phyloP scores from a whole-genome alignment of 2,888 invertebrate genomes.

The Metallyticus violacea region DNA sequence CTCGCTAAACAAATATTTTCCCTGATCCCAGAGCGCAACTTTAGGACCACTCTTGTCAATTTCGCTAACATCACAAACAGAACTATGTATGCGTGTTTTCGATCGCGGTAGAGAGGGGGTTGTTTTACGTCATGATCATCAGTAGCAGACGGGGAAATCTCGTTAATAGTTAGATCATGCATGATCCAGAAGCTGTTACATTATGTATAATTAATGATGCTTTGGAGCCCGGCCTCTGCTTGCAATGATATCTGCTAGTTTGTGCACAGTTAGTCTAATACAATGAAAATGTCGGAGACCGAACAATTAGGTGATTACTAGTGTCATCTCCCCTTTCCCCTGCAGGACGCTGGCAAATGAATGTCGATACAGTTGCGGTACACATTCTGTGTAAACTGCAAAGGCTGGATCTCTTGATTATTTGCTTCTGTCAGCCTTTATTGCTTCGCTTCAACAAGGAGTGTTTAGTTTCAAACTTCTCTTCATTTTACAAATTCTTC shows the following conservation, averaged over 20 bases:
- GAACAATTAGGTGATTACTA: constrained; percentile 21
- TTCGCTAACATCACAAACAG: neutral
- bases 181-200: neutral
- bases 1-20: neutral
- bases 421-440: neutral
- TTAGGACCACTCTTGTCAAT: neutral
- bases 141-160: neutral
- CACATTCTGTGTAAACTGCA: neutral
- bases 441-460: neutral
- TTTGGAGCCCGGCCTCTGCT: neutral
- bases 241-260: neutral
- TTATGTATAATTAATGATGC: constrained; percentile 11
- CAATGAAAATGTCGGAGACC: neutral
- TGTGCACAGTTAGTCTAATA: neutral
- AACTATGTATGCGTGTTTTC: neutral
- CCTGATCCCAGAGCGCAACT: neutral
- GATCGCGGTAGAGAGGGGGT: neutral
- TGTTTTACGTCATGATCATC: neutral
- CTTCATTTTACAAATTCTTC: too few relatives aligned
- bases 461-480: neutral
- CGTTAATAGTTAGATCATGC: neutral
- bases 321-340: neutral
- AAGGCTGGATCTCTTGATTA: neutral
- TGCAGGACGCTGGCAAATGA: too few relatives aligned
- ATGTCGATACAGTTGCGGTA: neutral